Conservation (phyloP, 2,888 invertebrate genomes). For the Sclerodermus sp. region DNA sequence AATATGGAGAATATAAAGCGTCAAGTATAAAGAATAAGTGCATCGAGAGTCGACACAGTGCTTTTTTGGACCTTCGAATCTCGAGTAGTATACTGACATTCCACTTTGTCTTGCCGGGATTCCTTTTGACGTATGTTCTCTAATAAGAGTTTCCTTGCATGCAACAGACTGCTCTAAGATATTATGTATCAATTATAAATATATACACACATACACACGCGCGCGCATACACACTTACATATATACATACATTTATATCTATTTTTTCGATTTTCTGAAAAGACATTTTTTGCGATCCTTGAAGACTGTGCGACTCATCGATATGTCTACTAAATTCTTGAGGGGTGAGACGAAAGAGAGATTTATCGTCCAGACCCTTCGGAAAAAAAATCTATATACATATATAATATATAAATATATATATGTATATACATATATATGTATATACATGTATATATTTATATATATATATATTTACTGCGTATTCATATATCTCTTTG, state of each 20-base stretch:
- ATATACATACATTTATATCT: no score
- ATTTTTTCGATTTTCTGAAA: no score
- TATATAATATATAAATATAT: not conserved
- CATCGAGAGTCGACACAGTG: conserved; percentile 23
- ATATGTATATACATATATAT: not conserved
- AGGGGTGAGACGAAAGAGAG: conserved; percentile 3
- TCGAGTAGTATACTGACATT: conserved; percentile 15
- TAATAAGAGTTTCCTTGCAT: no score
- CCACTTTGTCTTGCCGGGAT: conserved; percentile 15
- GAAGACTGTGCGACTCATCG: conserved; percentile 30
- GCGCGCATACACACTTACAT: no score
- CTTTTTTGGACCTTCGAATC: conserved; percentile 14
- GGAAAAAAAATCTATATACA: not conserved
- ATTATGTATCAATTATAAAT: no score
- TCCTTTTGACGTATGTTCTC: no score
- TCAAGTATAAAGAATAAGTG: conserved; percentile 10
- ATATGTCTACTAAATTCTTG: conserved; percentile 9
- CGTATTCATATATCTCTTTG: conserved; percentile 48
- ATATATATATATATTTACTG: conserved; percentile 24
- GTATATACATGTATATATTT: not conserved
- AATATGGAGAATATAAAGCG: not conserved
- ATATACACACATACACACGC: no score
- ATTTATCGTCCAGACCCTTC: no score
- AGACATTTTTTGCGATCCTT: conserved; percentile 1
- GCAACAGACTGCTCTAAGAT: no score